These are phyloP conservation scores for Amphiura filiformis DNA, from an alignment of 35 echinoderm and acorn worm genomes.

Conservation along the genomic window DNA sequence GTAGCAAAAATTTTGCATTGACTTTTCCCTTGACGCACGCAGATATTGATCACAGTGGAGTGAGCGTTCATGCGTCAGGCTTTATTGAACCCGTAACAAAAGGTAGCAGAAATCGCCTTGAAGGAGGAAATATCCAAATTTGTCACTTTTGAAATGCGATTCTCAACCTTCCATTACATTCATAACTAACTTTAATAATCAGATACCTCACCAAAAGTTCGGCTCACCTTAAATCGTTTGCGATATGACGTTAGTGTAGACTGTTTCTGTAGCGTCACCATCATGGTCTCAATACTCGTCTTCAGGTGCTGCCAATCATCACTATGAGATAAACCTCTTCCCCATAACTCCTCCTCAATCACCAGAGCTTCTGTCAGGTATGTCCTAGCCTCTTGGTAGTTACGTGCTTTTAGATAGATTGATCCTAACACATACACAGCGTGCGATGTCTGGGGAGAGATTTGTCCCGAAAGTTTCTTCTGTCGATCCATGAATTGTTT, in stretches of 20 bases:
- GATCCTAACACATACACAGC: not conserved
- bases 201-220: too few species aligned
- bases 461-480: not conserved
- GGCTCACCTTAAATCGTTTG: not conserved
- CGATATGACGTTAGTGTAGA: not conserved
- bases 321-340: not conserved
- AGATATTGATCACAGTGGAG: too few species aligned
- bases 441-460: not conserved
- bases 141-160: too few species aligned
- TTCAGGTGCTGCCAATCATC: not conserved
- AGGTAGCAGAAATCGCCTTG: too few species aligned
- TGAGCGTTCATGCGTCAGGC: too few species aligned
- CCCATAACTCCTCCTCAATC: not conserved
- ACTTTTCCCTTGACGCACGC: too few species aligned
- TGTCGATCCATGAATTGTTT: not conserved
- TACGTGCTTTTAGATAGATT: not conserved
- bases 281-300: constrained; percentile 7
- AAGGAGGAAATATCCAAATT: too few species aligned
- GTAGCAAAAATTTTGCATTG: too few species aligned
- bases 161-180: too few species aligned
- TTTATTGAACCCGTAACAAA: too few species aligned
- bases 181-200: too few species aligned
- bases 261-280: not conserved
- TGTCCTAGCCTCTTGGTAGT: not conserved
- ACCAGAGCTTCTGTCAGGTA: not conserved